These are phyloP conservation scores for Oryzias curvinotus DNA, from an alignment of 2,113 vertebrate genomes.

Conservation along the genomic window DNA sequence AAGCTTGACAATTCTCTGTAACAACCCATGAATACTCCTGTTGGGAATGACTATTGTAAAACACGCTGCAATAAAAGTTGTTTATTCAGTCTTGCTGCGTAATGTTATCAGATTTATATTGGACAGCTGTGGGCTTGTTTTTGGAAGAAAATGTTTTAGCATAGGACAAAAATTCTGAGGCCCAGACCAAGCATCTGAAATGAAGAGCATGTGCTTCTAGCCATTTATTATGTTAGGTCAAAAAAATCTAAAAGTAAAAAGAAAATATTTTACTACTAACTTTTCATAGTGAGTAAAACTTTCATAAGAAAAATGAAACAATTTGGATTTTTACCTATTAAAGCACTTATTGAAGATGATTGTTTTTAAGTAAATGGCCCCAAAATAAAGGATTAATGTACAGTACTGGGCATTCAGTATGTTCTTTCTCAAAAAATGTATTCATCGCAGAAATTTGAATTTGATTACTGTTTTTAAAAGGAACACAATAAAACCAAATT, in stretches of 20 bases:
- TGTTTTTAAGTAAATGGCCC: too few species aligned
- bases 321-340: too few species aligned
- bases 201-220: slow-evolving; percentile 20
- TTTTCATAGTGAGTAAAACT: too few species aligned
- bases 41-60: slow-evolving; percentile 54
- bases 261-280: neutral
- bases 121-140: slow-evolving; percentile 27
- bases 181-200: slow-evolving; percentile 13
- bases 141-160: slow-evolving; percentile 57
- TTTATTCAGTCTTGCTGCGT: slow-evolving; percentile 28
- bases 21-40: slow-evolving; percentile 39
- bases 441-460: too few species aligned
- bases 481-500: too few species aligned
- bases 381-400: too few species aligned
- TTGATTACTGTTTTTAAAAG: too few species aligned
- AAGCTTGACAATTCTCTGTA: slow-evolving; percentile 23
- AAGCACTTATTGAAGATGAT: too few species aligned
- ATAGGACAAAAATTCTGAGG: slow-evolving; percentile 46
- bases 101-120: slow-evolving; percentile 59
- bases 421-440: too few species aligned
- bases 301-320: too few species aligned
- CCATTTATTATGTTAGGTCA: slow-evolving; percentile 4
- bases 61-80: slow-evolving; percentile 27
- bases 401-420: too few species aligned
- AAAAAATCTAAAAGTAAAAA: neutral